A percentile compares a stretch with the other conserved stretches of the same genome.
These are phyloP conservation scores for Elysia chlorotica DNA, from an alignment of 1,140 invertebrate species.

Conservation along the genomic window DNA sequence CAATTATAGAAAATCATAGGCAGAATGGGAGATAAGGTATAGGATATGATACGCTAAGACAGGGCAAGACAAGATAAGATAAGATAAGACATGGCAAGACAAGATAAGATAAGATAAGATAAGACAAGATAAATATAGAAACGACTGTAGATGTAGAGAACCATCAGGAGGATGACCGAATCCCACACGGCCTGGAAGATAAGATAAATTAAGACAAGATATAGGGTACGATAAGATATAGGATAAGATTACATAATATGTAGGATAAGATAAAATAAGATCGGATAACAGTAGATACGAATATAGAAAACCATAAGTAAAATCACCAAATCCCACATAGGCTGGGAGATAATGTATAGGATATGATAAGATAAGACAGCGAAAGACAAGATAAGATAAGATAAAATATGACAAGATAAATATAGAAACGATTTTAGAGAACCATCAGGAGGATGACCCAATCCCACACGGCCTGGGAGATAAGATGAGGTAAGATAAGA, in stretches of 20 bases:
- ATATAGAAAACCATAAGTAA: constrained; percentile 94
- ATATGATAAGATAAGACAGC: no score
- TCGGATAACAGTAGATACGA: neutral
- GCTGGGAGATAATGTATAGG: no score
- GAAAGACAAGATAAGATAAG: no score
- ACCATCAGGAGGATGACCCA: constrained; percentile 97
- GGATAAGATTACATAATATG: neutral
- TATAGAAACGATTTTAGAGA: constrained; percentile 74
- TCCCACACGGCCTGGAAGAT: constrained; percentile 99
- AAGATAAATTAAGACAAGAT: neutral
- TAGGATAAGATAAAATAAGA: neutral
- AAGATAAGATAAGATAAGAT: no score
- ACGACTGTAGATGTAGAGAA: constrained; percentile 78
- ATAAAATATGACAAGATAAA: no score
- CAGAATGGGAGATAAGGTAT: no score
- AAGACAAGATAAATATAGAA: no score
- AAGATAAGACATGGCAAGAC: no score
- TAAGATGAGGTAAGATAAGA: neutral
- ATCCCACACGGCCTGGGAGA: constrained; percentile 98
- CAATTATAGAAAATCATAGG: no score
- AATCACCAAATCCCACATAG: constrained; percentile 99
- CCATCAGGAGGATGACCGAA: constrained; percentile 95
- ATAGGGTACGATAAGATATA: neutral
- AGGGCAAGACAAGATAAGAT: no score
- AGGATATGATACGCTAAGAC: no score